A percentile compares a stretch with the other conserved stretches of the same genome.
Conservation (phyloP, 2,797 vertebrate genomes). For the Darevskia mixta region DNA sequence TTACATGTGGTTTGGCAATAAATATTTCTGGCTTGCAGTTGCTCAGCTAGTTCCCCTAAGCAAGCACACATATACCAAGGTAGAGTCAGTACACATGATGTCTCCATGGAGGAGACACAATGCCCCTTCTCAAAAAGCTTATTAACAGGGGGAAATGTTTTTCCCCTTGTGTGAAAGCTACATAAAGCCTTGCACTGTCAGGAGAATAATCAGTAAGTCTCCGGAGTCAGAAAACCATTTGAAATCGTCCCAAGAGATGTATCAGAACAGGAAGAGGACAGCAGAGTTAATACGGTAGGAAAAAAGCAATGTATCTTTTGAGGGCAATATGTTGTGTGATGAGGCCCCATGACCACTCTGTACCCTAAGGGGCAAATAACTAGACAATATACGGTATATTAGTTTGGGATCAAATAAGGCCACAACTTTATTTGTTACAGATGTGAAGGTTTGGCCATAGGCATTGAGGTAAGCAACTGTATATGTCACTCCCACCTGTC, state of each 20-base stretch:
- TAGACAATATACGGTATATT: no score
- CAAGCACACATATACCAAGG: not conserved
- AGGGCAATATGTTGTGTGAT: not conserved
- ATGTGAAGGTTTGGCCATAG: no score
- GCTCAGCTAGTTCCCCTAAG: not conserved
- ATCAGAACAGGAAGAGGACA: not conserved
- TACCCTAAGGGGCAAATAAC: no score
- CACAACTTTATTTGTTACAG: no score
- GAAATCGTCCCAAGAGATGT: not conserved
- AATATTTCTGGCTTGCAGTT: not conserved
- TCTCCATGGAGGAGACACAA: conserved; percentile 20
- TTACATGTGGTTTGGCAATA: no score
- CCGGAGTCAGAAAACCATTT: not conserved
- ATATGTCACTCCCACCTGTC: no score
- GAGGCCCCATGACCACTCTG: no score
- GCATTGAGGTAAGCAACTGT: no score
- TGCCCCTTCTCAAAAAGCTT: conserved; percentile 15
- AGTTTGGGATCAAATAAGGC: no score
- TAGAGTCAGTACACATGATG: not conserved
- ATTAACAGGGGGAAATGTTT: conserved; percentile 3
- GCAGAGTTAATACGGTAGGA: not conserved
- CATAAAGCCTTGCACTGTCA: conserved; percentile 23
- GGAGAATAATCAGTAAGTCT: conserved; percentile 48
- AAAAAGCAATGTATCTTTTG: conserved; percentile 9
- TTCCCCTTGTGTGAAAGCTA: conserved; percentile 16